These are phyloP conservation scores for Turdus rufiventris DNA, from an alignment of 2,113 vertebrate species.

Conservation along the genomic window DNA sequence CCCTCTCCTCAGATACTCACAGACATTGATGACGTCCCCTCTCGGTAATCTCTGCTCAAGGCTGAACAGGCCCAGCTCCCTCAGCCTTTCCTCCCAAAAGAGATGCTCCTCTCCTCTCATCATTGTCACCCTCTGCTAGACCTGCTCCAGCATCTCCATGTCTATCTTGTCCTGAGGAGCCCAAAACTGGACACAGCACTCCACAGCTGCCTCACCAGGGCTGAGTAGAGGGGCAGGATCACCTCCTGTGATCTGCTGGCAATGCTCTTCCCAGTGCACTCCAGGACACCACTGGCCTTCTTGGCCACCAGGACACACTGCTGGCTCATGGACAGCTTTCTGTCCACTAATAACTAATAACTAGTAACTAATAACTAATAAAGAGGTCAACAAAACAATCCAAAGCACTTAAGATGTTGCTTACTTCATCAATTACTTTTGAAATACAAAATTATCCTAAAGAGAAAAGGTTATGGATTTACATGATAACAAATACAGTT, in stretches of 20 bases:
- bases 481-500: not conserved
- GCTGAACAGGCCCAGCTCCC: no score
- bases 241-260: fast-evolving
- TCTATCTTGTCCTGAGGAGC: no score
- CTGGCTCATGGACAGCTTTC: not conserved
- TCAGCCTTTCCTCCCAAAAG: no score
- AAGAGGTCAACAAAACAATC: not conserved
- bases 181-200: not conserved
- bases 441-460: not conserved
- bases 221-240: not conserved
- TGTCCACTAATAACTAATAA: not conserved
- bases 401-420: not conserved
- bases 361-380: not conserved
- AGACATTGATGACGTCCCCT: no score
- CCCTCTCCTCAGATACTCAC: no score
- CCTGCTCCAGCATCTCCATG: no score
- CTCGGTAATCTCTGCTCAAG: no score
- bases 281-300: not conserved
- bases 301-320: not conserved
- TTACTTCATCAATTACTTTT: not conserved
- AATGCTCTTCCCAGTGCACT: not conserved
- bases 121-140: no score
- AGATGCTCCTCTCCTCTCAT: no score
- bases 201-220: not conserved
- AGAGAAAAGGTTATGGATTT: not conserved